Percentiles rank a stretch among this genome's conserved stretches.
phyloP scores from a whole-genome alignment of 1,140 invertebrate genomes.

The Meloidogyne floridensis region DNA sequence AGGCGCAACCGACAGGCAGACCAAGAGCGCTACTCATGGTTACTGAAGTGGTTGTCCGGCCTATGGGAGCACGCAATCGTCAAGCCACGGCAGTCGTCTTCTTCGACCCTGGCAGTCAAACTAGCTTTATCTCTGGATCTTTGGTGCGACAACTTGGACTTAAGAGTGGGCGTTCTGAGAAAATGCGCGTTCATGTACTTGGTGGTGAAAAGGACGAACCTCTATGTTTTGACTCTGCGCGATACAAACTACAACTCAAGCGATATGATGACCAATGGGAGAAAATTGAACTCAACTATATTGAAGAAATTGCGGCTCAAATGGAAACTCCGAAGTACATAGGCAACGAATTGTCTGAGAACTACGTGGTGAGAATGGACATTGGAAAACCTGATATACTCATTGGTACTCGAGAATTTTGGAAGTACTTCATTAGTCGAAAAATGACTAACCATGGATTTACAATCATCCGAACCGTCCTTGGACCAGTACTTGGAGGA shows the following conservation, averaged over 20 bases:
- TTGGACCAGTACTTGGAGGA: too few relatives aligned
- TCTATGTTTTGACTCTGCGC: constrained; percentile 11
- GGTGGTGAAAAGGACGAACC: neutral
- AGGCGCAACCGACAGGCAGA: too few relatives aligned
- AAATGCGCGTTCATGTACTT: neutral
- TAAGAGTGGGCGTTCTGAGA: too few relatives aligned
- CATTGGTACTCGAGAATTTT: constrained; percentile 31
- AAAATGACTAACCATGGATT: too few relatives aligned
- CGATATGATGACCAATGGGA: neutral
- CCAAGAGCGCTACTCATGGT: too few relatives aligned
- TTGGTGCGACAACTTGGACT: neutral
- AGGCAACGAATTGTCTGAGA: neutral
- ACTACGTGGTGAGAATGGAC: neutral
- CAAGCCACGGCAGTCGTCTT: too few relatives aligned
- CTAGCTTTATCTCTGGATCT: neutral
- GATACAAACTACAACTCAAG: neutral
- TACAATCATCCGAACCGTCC: too few relatives aligned
- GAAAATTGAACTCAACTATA: constrained; percentile 12
- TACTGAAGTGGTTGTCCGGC: too few relatives aligned
- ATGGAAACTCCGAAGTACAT: neutral
- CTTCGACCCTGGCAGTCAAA: neutral
- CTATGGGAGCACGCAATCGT: too few relatives aligned
- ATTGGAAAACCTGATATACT: constrained; percentile 28
- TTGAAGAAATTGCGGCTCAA: neutral
- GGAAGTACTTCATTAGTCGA: constrained; percentile 9